These are phyloP conservation scores for Cydia splendana DNA, from an alignment of 1,140 invertebrate species.

Conservation along the genomic window DNA sequence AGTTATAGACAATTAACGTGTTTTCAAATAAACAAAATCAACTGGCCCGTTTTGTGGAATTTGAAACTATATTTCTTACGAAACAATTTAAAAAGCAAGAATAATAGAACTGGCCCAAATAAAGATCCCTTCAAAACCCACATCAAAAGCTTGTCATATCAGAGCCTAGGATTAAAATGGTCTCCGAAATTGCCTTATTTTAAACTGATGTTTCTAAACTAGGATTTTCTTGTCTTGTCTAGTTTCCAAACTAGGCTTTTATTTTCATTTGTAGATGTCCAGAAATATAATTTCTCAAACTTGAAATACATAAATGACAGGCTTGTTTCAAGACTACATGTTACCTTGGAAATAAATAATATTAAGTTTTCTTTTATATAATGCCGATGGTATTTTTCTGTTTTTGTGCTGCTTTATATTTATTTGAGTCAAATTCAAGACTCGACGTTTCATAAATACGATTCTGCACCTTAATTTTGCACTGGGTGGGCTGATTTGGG, in stretches of 20 bases:
- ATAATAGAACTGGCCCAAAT: background rate
- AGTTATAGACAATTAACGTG: too few species aligned
- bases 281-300: background rate
- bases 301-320: background rate
- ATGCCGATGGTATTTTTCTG: too few species aligned
- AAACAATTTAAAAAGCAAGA: background rate
- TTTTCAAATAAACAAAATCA: too few species aligned
- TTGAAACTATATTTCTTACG: background rate
- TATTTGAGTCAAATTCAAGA: too few species aligned
- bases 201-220: constrained; percentile 6
- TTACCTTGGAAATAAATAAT: too few species aligned
- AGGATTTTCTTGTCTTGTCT: constrained; percentile 13
- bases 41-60: too few species aligned
- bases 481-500: too few species aligned
- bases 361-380: too few species aligned
- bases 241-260: background rate
- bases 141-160: constrained; percentile 4
- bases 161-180: constrained; percentile 2
- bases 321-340: background rate
- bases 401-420: too few species aligned
- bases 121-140: background rate
- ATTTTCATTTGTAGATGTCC: background rate
- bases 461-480: too few species aligned
- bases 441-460: too few species aligned
- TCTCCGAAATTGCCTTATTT: constrained; percentile 1